Percentiles rank a stretch among this genome's conserved stretches.
Evolutionary conservation across 2,888 invertebrate genomes (phyloP).

Genomic region (Cheilosia variabilis): DNA sequence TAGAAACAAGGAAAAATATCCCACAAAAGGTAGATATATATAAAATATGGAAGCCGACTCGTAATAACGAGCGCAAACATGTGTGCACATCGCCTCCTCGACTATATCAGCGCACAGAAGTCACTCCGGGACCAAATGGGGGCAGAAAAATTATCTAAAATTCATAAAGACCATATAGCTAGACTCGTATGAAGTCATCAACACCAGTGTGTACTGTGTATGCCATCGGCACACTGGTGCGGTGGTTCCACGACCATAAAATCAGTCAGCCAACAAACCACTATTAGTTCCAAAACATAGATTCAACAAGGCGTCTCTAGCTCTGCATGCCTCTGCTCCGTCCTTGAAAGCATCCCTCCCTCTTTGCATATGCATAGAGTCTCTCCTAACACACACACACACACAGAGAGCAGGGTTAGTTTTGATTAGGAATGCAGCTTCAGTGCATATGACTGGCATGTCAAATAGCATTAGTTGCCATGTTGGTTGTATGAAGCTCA

Average conservation of each 20-base stretch:
- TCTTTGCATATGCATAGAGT: conserved; percentile 8
- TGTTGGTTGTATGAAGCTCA: conserved; percentile 59
- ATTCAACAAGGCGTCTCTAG: conserved; percentile 65
- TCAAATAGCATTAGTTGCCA: conserved; percentile 72
- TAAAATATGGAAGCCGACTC: conserved; percentile 36
- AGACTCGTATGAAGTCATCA: conserved; percentile 61
- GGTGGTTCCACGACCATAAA: conserved; percentile 64
- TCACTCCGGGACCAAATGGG: conserved; percentile 63
- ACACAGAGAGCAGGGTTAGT: conserved; percentile 50
- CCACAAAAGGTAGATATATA: neutral
- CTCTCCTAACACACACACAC: neutral
- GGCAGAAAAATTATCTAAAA: conserved; percentile 68
- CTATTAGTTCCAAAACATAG: conserved; percentile 70
- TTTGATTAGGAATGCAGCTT: conserved; percentile 73
- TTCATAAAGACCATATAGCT: conserved; percentile 55
- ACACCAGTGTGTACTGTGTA: conserved; percentile 66
- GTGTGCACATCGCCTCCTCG: conserved; percentile 21
- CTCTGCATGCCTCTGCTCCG: conserved; percentile 11
- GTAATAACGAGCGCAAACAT: conserved; percentile 68
- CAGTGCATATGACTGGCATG: conserved; percentile 72
- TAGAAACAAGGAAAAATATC: conserved; percentile 19
- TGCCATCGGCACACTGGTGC: conserved; percentile 40
- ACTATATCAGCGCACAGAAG: conserved; percentile 13
- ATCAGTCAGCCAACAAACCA: conserved; percentile 72
- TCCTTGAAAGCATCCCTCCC: conserved; percentile 40